These are phyloP conservation scores for Trichoplusia ni DNA, from an alignment of 1,140 invertebrate genomes.

Conservation along the genomic window DNA sequence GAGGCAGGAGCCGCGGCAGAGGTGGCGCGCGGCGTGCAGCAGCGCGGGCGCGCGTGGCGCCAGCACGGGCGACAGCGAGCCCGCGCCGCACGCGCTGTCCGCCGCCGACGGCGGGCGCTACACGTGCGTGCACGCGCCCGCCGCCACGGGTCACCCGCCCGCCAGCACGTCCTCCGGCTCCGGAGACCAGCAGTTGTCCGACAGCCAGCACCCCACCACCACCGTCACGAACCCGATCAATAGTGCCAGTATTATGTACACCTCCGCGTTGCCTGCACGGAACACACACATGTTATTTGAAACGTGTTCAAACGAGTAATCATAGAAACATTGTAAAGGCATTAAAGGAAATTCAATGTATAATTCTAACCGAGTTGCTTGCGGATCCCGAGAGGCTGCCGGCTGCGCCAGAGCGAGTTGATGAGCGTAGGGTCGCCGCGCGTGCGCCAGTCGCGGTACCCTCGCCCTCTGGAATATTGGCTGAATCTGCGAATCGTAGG, in stretches of 20 bases:
- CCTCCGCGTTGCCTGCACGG: conserved; percentile 86
- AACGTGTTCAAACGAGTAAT: neutral
- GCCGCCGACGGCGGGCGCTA: conserved; percentile 76
- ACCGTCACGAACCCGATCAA: conserved; percentile 87
- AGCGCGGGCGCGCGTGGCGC: conserved; percentile 59
- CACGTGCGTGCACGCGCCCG: conserved; percentile 81
- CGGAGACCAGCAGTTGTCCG: conserved; percentile 89
- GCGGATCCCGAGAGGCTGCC: conserved; percentile 85
- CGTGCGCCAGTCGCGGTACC: conserved; percentile 85
- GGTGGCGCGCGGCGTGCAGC: conserved; percentile 62
- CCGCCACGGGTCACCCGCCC: conserved; percentile 85
- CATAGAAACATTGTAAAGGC: neutral
- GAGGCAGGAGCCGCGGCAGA: conserved; percentile 65
- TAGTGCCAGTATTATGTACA: conserved; percentile 87
- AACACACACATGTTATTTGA: conserved; percentile 18
- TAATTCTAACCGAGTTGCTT: conserved; percentile 83
- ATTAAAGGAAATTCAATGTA: conserved; percentile 9
- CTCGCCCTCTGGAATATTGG: conserved; percentile 82
- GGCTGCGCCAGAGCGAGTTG: conserved; percentile 86
- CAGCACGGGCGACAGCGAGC: conserved; percentile 68
- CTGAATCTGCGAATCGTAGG: conserved; percentile 77
- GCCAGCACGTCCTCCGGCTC: conserved; percentile 85
- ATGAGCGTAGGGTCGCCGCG: conserved; percentile 85
- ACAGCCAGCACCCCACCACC: conserved; percentile 88
- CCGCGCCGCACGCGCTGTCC: conserved; percentile 56